Percentiles rank a stretch among this genome's conserved stretches.
phyloP scores from a whole-genome alignment of 2,888 invertebrate species.

The Drosophila siamana region DNA sequence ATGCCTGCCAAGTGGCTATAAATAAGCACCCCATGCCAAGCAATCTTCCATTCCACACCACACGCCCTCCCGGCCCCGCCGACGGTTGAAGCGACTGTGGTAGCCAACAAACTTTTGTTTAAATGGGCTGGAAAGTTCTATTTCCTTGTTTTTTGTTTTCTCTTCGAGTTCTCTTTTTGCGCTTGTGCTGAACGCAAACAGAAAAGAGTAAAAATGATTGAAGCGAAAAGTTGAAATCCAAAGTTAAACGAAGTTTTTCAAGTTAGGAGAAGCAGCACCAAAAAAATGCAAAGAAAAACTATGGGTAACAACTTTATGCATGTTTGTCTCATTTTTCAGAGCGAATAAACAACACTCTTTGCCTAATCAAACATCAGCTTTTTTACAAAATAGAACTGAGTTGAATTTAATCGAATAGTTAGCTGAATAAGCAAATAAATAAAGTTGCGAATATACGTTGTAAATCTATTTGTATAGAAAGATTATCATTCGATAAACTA shows the following conservation, averaged over 20 bases:
- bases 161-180: not conserved
- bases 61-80: too few species aligned
- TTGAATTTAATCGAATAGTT: not conserved
- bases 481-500: not conserved
- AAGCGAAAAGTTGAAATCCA: slow-evolving; percentile 56
- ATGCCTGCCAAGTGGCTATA: slow-evolving; percentile 54
- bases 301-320: slow-evolving; percentile 7
- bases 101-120: slow-evolving; percentile 40
- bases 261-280: slow-evolving; percentile 11
- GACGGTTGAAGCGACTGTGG: slow-evolving; percentile 11
- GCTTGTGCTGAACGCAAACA: slow-evolving; percentile 8
- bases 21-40: slow-evolving; percentile 46
- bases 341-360: slow-evolving; percentile 24
- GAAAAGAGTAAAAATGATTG: slow-evolving; percentile 54
- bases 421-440: too few species aligned
- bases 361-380: not conserved
- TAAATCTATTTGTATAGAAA: too few species aligned
- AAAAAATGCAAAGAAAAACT: slow-evolving; percentile 16
- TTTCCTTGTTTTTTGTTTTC: not conserved
- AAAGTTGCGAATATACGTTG: too few species aligned
- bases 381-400: not conserved
- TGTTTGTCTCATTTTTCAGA: slow-evolving; percentile 6
- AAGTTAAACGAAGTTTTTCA: slow-evolving; percentile 63
- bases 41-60: not conserved
- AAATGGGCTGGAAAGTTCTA: slow-evolving; percentile 40